Base-by-base conservation (phyloP, 2,113 vertebrate genomes). In the Hippocampus guttulatus region DNA sequence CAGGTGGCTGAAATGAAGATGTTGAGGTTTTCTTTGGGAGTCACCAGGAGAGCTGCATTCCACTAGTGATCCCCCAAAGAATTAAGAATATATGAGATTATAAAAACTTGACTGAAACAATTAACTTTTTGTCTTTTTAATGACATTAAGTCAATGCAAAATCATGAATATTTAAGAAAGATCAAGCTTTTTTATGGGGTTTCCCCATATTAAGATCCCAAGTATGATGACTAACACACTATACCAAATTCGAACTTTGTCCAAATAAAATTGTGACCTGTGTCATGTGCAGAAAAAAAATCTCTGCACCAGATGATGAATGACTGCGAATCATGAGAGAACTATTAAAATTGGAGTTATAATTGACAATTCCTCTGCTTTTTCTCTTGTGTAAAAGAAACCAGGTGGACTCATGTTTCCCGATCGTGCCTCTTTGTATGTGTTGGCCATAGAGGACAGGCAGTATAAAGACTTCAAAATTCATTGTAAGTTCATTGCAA, bases 391-490 rank as follows among this genome's bases (percentile, higher is more conserved):
- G 91, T 66, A 93, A 94, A 93, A 99, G 97, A 98, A 96, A 94
- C 94, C 96, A 55, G 97, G 96, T 84, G 97, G 97, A 79, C 92
- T 98, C 81, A 98, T 99, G 96, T 99, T 99, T 88, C 97, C 97
- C 83, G 96, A 99, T 91, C 94, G 97, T 71, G 97, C 97, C 78
- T 94, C 96, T 76, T 93, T 99, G 84, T 99, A 98, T 78, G 93
- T 99, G 90, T 92, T 96, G 89, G 97, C 96, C 84, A 99, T 98
- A 58, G 97, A 99, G 90, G 97, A 99, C 89, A 91, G 96, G 81
- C 96, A 98, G 78, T 98, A 97, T 90, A 99, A 99, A 91, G 96
- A 99, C 94, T 99, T 98, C 94, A 99, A 98, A 93, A 98, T 99
- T 78, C 96, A 99, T 84, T 99, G 97, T 98, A 80, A 97, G 96